Conservation (phyloP, 2,113 vertebrate genomes). For the Heterochromis multidens region DNA sequence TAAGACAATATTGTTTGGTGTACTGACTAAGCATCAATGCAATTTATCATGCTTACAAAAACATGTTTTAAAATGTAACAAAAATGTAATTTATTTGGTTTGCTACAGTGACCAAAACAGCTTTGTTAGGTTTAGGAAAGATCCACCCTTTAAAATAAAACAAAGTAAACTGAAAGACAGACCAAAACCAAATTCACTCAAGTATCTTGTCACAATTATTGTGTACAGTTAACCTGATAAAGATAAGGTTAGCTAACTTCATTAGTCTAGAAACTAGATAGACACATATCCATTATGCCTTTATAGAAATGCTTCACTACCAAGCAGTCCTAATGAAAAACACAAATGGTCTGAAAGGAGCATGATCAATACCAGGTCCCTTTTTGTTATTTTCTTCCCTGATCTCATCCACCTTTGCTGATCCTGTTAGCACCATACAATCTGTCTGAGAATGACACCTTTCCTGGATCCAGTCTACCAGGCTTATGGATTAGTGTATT, state of each 20-base stretch:
- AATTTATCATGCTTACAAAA: background rate
- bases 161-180: background rate
- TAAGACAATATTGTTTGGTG: no score
- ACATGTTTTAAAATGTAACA: no score
- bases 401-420: constrained; percentile 48
- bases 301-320: background rate
- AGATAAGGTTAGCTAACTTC: background rate
- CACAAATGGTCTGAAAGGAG: constrained; percentile 21
- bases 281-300: background rate
- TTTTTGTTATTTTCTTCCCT: constrained; percentile 45
- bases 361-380: constrained; percentile 59
- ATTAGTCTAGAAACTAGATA: background rate
- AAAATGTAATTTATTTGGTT: background rate
- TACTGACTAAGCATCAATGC: no score
- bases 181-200: background rate
- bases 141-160: background rate
- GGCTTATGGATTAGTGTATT: constrained; percentile 45
- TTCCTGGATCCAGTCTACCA: constrained; percentile 44
- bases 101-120: background rate
- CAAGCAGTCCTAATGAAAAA: constrained; percentile 25
- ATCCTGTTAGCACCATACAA: constrained; percentile 69
- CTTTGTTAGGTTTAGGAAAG: background rate
- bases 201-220: background rate
- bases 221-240: background rate
- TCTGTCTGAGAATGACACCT: constrained; percentile 67